Conservation (phyloP, 2,888 invertebrate genomes). For the Hemaris fuciformis region DNA sequence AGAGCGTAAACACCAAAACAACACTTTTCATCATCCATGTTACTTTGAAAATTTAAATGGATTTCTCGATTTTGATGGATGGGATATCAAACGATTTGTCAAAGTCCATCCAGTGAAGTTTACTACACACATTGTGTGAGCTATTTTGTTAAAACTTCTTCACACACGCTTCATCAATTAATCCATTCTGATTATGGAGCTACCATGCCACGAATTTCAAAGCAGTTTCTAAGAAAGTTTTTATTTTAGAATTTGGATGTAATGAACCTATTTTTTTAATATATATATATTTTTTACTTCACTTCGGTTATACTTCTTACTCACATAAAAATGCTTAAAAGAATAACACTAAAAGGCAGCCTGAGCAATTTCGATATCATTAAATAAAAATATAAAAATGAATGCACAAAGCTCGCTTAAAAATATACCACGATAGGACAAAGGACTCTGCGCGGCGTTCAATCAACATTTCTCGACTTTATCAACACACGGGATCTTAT, state of each 20-base stretch:
- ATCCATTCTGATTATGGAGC: neutral
- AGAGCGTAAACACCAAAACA: neutral
- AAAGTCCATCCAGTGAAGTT: constrained; percentile 6
- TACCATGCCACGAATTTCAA: neutral
- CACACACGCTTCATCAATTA: neutral
- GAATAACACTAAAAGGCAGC: neutral
- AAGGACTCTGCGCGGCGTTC: neutral
- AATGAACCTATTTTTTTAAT: too few relatives aligned
- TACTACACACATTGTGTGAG: constrained; percentile 11
- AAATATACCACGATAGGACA: neutral
- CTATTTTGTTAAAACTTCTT: neutral
- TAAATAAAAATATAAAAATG: neutral
- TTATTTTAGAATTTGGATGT: too few relatives aligned
- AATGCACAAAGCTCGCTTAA: neutral
- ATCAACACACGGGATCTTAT: constrained; percentile 15
- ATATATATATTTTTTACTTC: too few relatives aligned
- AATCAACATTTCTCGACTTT: constrained; percentile 11
- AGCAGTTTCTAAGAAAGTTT: too few relatives aligned
- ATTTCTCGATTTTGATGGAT: constrained; percentile 16
- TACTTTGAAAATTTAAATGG: constrained; percentile 12
- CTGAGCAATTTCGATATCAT: neutral
- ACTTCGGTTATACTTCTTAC: too few relatives aligned
- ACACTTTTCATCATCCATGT: constrained; percentile 2
- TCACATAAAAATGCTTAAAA: too few relatives aligned
- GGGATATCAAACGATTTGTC: constrained; percentile 16